Evolutionary conservation across 2,113 vertebrate genomes (phyloP).

Genomic region (Nothobranchius furzeri): DNA sequence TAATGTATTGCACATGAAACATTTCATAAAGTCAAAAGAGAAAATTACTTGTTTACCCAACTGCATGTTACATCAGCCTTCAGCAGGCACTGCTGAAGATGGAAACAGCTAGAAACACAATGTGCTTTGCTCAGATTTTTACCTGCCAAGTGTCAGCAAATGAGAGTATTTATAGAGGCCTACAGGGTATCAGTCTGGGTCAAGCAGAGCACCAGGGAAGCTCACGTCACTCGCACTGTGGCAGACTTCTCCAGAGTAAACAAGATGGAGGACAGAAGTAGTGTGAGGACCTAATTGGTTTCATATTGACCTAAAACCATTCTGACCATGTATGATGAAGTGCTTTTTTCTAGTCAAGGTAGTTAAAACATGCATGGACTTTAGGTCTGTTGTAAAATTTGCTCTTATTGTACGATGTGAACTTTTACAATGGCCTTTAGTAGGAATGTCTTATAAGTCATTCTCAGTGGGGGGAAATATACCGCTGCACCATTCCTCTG

Average conservation of each 20-base stretch:
- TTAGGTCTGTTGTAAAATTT: too few species aligned
- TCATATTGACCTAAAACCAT: constrained; percentile 3
- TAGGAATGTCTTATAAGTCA: too few species aligned
- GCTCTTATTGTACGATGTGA: too few species aligned
- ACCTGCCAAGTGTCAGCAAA: constrained; percentile 16
- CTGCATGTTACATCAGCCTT: background rate
- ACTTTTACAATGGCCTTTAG: too few species aligned
- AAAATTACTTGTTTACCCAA: background rate
- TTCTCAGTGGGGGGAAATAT: too few species aligned
- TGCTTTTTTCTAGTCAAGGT: too few species aligned
- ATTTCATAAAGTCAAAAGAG: constrained; percentile 11
- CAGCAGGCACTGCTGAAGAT: background rate
- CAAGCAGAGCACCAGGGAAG: constrained; percentile 27
- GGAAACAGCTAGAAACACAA: background rate
- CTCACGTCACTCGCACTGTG: constrained; percentile 20
- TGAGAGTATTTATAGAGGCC: constrained; percentile 49
- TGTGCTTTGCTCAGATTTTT: background rate
- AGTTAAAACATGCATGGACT: too few species aligned
- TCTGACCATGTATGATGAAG: background rate
- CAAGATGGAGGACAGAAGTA: constrained; percentile 21
- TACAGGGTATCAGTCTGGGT: constrained; percentile 32
- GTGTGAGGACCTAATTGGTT: constrained; percentile 10
- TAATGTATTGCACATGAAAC: constrained; percentile 56
- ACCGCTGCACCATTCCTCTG: too few species aligned
- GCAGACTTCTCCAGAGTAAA: constrained; percentile 44